These are phyloP conservation scores for Maniola jurtina DNA, from an alignment of 1,140 invertebrate genomes.

Conservation along the genomic window DNA sequence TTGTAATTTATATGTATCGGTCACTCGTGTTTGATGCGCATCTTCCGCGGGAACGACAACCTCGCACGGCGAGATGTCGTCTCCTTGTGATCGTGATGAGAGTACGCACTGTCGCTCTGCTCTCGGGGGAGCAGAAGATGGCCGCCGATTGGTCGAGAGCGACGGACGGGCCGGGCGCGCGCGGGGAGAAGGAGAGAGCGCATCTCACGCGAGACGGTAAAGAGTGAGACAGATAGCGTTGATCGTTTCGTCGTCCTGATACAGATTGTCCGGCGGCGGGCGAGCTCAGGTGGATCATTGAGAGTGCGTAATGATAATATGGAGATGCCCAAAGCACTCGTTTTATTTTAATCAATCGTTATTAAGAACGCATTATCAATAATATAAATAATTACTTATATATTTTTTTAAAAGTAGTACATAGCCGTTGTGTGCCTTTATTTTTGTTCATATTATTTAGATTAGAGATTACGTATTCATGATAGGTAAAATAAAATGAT, in stretches of 20 bases:
- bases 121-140: conserved; percentile 77
- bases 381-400: conserved; percentile 25
- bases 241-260: conserved; percentile 64
- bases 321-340: conserved; percentile 59
- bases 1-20: conserved; percentile 41
- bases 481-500: no score
- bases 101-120: conserved; percentile 77
- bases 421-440: conserved; percentile 18
- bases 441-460: background rate
- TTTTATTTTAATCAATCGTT: conserved; percentile 51
- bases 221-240: conserved; percentile 61
- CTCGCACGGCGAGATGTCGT: conserved; percentile 74
- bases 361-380: conserved; percentile 39
- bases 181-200: conserved; percentile 68
- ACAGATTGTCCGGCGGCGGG: conserved; percentile 62
- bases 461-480: background rate
- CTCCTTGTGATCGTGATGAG: conserved; percentile 75
- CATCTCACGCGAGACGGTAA: conserved; percentile 57
- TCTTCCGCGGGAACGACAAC: conserved; percentile 69
- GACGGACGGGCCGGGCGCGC: conserved; percentile 57
- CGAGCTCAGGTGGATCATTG: conserved; percentile 68
- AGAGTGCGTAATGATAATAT: conserved; percentile 70
- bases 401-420: conserved; percentile 38
- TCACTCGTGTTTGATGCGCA: conserved; percentile 53
- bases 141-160: conserved; percentile 73